Evolutionary conservation across 2,888 invertebrate species (phyloP).

Genomic region (Drosophila kambysellisi): DNA sequence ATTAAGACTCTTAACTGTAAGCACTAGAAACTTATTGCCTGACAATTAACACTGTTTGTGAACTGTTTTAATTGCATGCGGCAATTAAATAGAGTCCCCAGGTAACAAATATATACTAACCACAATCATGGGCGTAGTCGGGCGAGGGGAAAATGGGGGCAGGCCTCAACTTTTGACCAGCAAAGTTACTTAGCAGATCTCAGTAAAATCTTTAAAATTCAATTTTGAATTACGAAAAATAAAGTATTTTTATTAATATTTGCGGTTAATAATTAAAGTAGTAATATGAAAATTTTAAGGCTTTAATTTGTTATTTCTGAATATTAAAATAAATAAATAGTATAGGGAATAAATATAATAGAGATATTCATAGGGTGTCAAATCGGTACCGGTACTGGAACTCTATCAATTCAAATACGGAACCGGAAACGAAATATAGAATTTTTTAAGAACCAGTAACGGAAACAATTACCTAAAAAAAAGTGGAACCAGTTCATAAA

Average conservation of each 20-base stretch:
- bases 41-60: conserved; percentile 78
- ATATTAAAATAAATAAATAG: background rate
- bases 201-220: background rate
- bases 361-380: background rate
- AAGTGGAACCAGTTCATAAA: background rate
- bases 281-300: background rate
- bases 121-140: conserved; percentile 27
- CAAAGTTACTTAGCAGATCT: fast-evolving
- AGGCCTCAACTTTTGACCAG: background rate
- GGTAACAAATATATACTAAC: conserved; percentile 79
- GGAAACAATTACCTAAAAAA: background rate
- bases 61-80: conserved; percentile 85
- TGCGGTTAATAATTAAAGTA: background rate
- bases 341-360: background rate
- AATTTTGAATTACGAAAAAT: too few relatives aligned
- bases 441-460: background rate
- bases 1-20: conserved; percentile 48
- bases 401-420: fast-evolving
- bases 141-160: background rate
- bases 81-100: conserved; percentile 84
- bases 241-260: too few relatives aligned
- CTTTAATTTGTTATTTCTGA: background rate
- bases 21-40: conserved; percentile 62
- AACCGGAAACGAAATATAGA: background rate
- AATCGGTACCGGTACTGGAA: background rate